Conservation (phyloP, 2,888 invertebrate species). For the Priapulus caudatus region DNA sequence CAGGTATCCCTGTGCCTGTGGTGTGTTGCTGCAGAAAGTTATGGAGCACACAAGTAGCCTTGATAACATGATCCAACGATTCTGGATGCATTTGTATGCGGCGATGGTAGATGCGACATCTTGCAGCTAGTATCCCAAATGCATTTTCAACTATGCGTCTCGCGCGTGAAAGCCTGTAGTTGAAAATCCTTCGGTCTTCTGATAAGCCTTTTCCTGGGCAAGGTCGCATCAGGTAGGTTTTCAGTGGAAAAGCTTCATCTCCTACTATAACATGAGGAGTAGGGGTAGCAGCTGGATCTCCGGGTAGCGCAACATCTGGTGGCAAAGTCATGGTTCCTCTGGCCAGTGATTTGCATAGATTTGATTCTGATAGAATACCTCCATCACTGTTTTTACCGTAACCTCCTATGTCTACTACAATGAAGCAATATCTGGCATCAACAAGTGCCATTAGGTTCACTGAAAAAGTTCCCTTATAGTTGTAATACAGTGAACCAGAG, state of each 20-base stretch:
- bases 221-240: constrained; percentile 24
- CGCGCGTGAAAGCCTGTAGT: constrained; percentile 26
- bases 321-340: constrained; percentile 16
- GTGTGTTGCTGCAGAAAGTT: no score
- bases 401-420: constrained; percentile 31
- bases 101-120: constrained; percentile 25
- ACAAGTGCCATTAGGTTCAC: constrained; percentile 34
- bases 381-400: constrained; percentile 32
- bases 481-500: constrained; percentile 26
- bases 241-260: constrained; percentile 26
- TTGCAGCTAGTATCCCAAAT: no score
- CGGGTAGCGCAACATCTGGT: constrained; percentile 15
- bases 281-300: no score
- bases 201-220: constrained; percentile 27
- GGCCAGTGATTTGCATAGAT: no score
- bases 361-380: constrained; percentile 26
- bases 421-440: constrained; percentile 35
- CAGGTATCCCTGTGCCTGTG: no score
- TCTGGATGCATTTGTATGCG: constrained; percentile 7
- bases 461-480: constrained; percentile 28
- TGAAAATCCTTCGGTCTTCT: constrained; percentile 28
- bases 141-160: constrained; percentile 28
- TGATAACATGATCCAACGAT: constrained; percentile 9
- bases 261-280: constrained; percentile 27
- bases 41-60: constrained; percentile 15